Conservation (phyloP, 2,797 vertebrate genomes). For the Eospalax fontanierii region DNA sequence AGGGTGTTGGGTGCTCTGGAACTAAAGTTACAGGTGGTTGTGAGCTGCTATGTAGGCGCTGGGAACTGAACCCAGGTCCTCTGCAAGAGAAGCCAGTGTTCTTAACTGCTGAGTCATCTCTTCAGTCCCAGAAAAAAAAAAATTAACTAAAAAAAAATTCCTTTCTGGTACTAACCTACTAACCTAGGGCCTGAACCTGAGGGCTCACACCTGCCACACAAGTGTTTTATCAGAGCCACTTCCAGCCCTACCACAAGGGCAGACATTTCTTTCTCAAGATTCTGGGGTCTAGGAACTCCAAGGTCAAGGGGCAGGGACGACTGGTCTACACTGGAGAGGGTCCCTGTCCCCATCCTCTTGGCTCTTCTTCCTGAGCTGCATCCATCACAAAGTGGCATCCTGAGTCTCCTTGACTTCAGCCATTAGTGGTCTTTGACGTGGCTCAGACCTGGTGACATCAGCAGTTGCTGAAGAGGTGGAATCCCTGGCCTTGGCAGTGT, state of each 20-base stretch:
- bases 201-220: neutral
- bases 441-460: neutral
- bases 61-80: neutral
- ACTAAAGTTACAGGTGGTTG: neutral
- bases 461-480: neutral
- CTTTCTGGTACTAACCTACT: too few species aligned
- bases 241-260: neutral
- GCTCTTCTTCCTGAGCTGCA: neutral
- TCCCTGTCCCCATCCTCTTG: neutral
- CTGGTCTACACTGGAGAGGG: neutral
- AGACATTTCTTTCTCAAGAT: neutral
- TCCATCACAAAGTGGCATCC: neutral
- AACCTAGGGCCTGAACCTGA: neutral
- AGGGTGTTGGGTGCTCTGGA: neutral
- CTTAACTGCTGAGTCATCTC: neutral
- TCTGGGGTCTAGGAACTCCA: neutral
- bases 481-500: neutral
- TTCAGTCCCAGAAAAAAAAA: neutral
- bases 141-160: too few species aligned
- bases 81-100: neutral
- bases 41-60: neutral
- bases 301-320: neutral
- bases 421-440: neutral
- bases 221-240: neutral
- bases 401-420: neutral